These are phyloP conservation scores for Scomber colias DNA, from an alignment of 2,113 vertebrate species.

Conservation along the genomic window DNA sequence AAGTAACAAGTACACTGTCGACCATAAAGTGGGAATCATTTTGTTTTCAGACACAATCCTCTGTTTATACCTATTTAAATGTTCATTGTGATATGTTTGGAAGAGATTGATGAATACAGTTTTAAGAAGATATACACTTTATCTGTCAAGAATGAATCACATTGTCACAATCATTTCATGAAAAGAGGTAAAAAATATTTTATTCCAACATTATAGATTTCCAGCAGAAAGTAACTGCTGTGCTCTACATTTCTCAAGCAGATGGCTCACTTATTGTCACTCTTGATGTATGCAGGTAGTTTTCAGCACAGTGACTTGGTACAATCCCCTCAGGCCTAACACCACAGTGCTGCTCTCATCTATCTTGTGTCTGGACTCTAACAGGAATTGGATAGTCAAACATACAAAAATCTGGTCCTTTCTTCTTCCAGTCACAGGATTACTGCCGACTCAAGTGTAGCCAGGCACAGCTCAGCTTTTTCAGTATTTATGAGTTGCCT, in stretches of 20 bases:
- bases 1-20: background rate
- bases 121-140: too few species aligned
- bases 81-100: too few species aligned
- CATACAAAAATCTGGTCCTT: background rate
- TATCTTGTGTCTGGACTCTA: background rate
- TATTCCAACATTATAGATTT: too few species aligned
- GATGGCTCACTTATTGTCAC: background rate
- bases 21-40: too few species aligned
- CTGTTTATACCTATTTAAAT: too few species aligned
- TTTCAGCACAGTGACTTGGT: background rate
- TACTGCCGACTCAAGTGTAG: background rate
- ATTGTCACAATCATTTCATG: too few species aligned
- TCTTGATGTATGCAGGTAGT: background rate
- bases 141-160: too few species aligned
- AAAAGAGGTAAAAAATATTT: too few species aligned
- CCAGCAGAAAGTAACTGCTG: background rate
- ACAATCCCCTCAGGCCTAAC: background rate
- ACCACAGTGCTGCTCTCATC: background rate
- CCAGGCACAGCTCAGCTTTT: background rate
- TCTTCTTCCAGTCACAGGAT: conserved; percentile 7
- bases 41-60: too few species aligned
- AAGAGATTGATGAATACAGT: too few species aligned
- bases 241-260: background rate
- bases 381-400: background rate
- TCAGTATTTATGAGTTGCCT: conserved; percentile 7